Conservation (phyloP, 1,140 invertebrate species). For the Listronotus bonariensis region DNA sequence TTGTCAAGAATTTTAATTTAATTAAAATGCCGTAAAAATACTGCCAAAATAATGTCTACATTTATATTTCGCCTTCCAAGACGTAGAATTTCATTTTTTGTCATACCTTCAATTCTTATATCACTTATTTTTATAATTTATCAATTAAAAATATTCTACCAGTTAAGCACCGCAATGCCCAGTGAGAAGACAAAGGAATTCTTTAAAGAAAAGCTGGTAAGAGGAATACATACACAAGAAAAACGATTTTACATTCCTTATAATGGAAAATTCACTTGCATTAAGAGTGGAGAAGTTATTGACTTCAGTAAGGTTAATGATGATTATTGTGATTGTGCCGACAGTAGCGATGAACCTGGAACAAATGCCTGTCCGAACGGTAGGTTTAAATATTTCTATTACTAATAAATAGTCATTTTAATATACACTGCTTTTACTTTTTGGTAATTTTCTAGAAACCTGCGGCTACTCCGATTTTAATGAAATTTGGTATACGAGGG, state of each 20-base stretch:
- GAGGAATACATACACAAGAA: conserved; percentile 49
- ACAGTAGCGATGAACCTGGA: conserved; percentile 96
- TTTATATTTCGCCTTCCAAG: conserved; percentile 12
- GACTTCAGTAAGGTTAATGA: conserved; percentile 84
- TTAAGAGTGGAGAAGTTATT: conserved; percentile 54
- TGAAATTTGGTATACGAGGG: too few relatives aligned
- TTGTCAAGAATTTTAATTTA: too few relatives aligned
- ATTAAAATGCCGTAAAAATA: too few relatives aligned
- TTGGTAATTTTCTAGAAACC: too few relatives aligned
- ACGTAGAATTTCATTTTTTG: conserved; percentile 29
- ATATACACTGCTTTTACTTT: too few relatives aligned
- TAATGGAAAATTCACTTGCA: conserved; percentile 56
- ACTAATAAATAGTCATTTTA: conserved; percentile 88
- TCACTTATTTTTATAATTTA: conserved; percentile 47
- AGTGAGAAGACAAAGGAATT: background rate
- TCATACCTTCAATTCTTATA: conserved; percentile 33
- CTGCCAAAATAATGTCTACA: background rate
- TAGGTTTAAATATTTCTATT: conserved; percentile 87
- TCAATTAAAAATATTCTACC: conserved; percentile 44
- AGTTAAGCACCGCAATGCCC: conserved; percentile 17
- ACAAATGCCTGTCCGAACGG: conserved; percentile 64
- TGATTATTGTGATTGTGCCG: conserved; percentile 97
- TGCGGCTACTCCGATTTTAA: too few relatives aligned
- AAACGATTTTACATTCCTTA: conserved; percentile 52
- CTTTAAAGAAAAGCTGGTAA: conserved; percentile 27